Evolutionary conservation across 2,888 invertebrate species (phyloP), one percentile per base, ranked within the genome.

Genomic region (Holacanthella duospinosa): DNA sequence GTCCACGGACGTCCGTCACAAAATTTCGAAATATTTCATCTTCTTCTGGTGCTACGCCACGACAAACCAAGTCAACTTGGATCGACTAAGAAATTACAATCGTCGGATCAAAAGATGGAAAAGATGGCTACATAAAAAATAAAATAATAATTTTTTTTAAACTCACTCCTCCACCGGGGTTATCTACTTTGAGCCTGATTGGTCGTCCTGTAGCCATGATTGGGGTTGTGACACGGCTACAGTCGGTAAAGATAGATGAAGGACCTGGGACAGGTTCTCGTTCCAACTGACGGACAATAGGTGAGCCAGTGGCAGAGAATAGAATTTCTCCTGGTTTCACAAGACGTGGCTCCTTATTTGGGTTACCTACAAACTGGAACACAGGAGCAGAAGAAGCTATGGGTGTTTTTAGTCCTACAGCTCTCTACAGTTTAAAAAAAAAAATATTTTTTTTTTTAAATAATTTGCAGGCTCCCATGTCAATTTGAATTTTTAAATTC

Each of bases 261-360:
- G n/a, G n/a, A n/a, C n/a, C n/a, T n/a, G n/a, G n/a, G n/a, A n/a
- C n/a, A n/a, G n/a, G n/a, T n/a, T n/a, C n/a, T n/a, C n/a, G n/a
- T n/a, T n/a, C n/a, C n/a, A n/a, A n/a, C n/a, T n/a, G n/a, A n/a
- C n/a, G n/a, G n/a, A n/a, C n/a, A n/a, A 59, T 59, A 1, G 71
- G 71, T 12, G 71, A 71, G 1, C 71, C 71, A 2, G 62, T 61
- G 21, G 66, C 57, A 19, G 69, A 70, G 64, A 63, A 71, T 3
- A 63, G 57, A 12, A 66, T 27, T 61, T 71, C 71, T 48, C 71
- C 71, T 16, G 71, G 71, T 59, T 68, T 69, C 1, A 65, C 59
- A n/a, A 59, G 27, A 36, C 71, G 64, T 1, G 69, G 63, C 1
- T 62, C 57, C 43, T 68, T 69, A 56, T 29, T 53, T 1, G 24